Conservation (phyloP, 1,140 invertebrate genomes). For the Probaryconus sp. region DNA sequence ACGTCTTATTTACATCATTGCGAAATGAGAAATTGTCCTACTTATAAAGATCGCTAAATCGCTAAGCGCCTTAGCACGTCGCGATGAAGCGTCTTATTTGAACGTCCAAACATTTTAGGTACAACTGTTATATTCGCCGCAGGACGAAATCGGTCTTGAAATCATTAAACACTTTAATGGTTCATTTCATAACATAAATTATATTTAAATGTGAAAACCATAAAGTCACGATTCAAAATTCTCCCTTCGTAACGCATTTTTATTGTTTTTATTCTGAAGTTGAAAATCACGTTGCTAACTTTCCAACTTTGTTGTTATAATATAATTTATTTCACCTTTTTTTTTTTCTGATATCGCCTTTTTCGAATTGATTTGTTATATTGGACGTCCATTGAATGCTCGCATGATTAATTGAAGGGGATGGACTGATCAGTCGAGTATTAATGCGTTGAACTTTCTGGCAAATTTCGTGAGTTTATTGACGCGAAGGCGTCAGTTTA, state of each 20-base stretch:
- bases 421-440: slow-evolving; percentile 27
- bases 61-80: slow-evolving; percentile 68
- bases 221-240: slow-evolving; percentile 21
- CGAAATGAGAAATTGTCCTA: slow-evolving; percentile 62
- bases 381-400: no score
- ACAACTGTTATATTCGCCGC: slow-evolving; percentile 48
- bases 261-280: no score
- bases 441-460: slow-evolving; percentile 32
- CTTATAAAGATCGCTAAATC: slow-evolving; percentile 66
- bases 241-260: neutral
- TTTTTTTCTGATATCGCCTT: slow-evolving; percentile 7
- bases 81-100: slow-evolving; percentile 55
- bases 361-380: no score
- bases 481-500: slow-evolving; percentile 34
- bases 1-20: slow-evolving; percentile 66
- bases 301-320: no score
- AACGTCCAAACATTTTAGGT: slow-evolving; percentile 47
- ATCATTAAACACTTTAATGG: slow-evolving; percentile 48
- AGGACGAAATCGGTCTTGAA: neutral
- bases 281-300: no score
- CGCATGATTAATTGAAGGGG: slow-evolving; percentile 49
- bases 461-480: slow-evolving; percentile 42
- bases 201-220: slow-evolving; percentile 28
- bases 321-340: neutral
- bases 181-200: slow-evolving; percentile 52